These are phyloP conservation scores for Drosophila histrio DNA, from an alignment of 2,888 invertebrate species.

Conservation along the genomic window DNA sequence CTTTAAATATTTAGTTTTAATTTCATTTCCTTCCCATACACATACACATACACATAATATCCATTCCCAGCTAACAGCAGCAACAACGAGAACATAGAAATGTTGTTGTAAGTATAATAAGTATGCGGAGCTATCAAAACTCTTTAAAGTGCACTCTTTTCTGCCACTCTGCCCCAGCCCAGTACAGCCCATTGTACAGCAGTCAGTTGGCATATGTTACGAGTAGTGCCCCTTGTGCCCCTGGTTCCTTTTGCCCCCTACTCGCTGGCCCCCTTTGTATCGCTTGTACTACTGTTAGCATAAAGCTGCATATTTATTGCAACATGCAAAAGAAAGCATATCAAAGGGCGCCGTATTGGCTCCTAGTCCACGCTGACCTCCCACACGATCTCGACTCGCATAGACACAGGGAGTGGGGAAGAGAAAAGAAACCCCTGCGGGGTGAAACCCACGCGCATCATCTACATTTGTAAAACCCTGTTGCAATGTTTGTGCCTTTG, in stretches of 20 bases:
- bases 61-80: background rate
- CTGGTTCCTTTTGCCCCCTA: background rate
- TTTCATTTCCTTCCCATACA: background rate
- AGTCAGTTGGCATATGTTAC: slow-evolving; percentile 59
- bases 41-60: too few species aligned
- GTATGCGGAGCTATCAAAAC: slow-evolving; percentile 15
- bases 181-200: slow-evolving; percentile 25
- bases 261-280: too few species aligned
- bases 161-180: slow-evolving; percentile 14
- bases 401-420: background rate
- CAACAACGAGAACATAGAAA: background rate
- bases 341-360: slow-evolving; percentile 65
- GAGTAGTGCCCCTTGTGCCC: slow-evolving; percentile 12
- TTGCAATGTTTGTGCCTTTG: slow-evolving; percentile 59
- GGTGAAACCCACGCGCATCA: slow-evolving; percentile 18
- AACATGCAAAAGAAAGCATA: slow-evolving; percentile 76
- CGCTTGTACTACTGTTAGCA: slow-evolving; percentile 34
- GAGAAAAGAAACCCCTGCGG: slow-evolving; percentile 8
- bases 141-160: slow-evolving; percentile 35
- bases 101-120: slow-evolving; percentile 1
- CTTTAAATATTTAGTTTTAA: slow-evolving; percentile 18
- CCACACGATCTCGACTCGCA: background rate
- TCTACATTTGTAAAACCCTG: slow-evolving; percentile 54
- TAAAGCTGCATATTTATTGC: slow-evolving; percentile 81
- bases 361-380: slow-evolving; percentile 36